Evolutionary conservation across 2,113 vertebrate genomes (phyloP).

Genomic region (Megatriorchis doriae): DNA sequence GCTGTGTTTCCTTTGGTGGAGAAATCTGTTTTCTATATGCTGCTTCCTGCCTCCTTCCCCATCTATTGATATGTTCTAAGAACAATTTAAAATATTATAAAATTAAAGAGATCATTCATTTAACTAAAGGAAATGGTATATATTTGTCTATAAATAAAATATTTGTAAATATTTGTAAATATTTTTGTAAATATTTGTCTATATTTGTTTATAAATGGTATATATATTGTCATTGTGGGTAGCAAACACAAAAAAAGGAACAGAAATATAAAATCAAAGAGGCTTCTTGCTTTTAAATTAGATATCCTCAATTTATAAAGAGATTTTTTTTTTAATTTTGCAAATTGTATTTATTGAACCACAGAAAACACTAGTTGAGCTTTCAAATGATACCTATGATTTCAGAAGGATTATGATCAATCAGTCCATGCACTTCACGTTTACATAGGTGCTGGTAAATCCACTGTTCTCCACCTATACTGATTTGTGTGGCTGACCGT

Average conservation of each 20-base stretch:
- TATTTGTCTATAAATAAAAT: no score
- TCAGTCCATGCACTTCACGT: not conserved
- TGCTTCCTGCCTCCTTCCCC: not conserved
- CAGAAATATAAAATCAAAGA: not conserved
- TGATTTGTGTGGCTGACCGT: not conserved
- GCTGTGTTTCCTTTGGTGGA: not conserved
- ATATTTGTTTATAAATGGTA: no score
- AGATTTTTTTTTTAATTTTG: not conserved
- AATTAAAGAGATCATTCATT: not conserved
- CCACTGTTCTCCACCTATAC: not conserved
- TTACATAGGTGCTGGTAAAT: not conserved
- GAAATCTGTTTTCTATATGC: not conserved
- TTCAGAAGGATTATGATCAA: not conserved
- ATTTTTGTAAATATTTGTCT: no score
- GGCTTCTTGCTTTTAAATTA: not conserved
- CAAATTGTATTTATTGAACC: not conserved
- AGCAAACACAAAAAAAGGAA: not conserved
- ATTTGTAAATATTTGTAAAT: no score
- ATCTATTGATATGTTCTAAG: not conserved
- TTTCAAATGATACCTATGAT: not conserved
- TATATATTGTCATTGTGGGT: not conserved
- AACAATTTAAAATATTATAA: not conserved
- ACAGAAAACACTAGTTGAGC: not conserved
- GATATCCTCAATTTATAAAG: not conserved
- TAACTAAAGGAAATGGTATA: not conserved